A percentile compares a stretch with the other conserved stretches of the same genome.
phyloP scores from a whole-genome alignment of 64 coral and sea anemone genomes.

The Orbicella faveolata region DNA sequence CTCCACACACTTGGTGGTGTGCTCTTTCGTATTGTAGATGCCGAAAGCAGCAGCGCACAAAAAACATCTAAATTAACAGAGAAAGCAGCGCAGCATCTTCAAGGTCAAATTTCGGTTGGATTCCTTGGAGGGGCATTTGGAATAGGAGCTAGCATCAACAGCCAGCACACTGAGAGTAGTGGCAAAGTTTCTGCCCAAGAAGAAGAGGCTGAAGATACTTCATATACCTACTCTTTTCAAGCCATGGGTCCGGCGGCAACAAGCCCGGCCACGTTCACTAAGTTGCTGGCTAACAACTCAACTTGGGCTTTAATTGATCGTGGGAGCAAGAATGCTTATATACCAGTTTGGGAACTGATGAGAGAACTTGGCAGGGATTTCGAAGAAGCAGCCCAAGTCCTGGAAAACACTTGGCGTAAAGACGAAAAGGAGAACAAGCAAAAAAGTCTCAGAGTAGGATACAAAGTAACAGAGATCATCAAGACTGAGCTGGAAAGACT shows the following conservation, averaged over 20 bases:
- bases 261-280: conserved; percentile 33
- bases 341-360: conserved; percentile 57
- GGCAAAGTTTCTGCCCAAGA: neutral
- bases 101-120: conserved; percentile 25
- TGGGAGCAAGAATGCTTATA: neutral
- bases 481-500: neutral
- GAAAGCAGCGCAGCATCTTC: neutral
- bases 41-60: neutral
- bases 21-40: conserved; percentile 30
- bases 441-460: neutral
- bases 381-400: neutral
- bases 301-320: conserved; percentile 58
- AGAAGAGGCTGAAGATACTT: neutral
- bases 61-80: neutral
- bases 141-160: neutral
- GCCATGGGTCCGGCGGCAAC: conserved; percentile 41
- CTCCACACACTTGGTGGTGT: conserved; percentile 55
- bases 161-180: neutral
- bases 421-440: conserved; percentile 2
- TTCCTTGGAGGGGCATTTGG: conserved; percentile 39
- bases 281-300: conserved; percentile 44
- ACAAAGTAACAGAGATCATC: neutral
- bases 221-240: conserved; percentile 12
- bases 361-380: conserved; percentile 11
- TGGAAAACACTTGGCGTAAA: conserved; percentile 17